Evolutionary conservation across 2,797 vertebrate genomes (phyloP).

Genomic region (Bradypodion ventrale): DNA sequence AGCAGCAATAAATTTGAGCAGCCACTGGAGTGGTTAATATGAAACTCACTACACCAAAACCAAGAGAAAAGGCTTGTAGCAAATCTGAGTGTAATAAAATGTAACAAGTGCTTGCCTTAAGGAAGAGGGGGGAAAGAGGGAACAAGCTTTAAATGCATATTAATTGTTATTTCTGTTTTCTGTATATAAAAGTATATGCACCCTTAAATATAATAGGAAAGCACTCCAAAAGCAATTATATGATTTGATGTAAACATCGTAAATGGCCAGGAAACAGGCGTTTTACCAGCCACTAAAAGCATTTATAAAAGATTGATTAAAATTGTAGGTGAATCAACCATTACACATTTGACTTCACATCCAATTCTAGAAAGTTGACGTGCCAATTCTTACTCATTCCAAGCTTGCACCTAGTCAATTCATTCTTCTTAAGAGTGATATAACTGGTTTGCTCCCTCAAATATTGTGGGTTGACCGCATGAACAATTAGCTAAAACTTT

Average conservation of each 20-base stretch:
- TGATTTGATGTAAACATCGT: conserved; percentile 44
- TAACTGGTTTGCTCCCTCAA: conserved; percentile 25
- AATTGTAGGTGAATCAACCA: conserved; percentile 50
- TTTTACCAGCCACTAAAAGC: conserved; percentile 58
- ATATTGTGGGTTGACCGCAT: no score
- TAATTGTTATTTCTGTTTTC: conserved; percentile 25
- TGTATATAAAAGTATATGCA: conserved; percentile 6
- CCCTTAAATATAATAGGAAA: conserved; percentile 15
- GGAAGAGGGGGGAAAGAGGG: not conserved
- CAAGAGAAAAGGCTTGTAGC: conserved; percentile 38
- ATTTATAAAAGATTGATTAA: conserved; percentile 53
- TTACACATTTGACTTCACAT: conserved; percentile 43
- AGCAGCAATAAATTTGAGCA: conserved; percentile 12
- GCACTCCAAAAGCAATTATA: conserved; percentile 33
- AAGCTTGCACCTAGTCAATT: conserved; percentile 48
- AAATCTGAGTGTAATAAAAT: conserved; percentile 39
- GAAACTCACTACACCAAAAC: conserved; percentile 56
- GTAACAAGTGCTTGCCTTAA: conserved; percentile 43
- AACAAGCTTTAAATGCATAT: conserved; percentile 16
- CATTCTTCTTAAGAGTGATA: conserved; percentile 38
- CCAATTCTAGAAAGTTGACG: conserved; percentile 42
- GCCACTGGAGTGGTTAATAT: conserved; percentile 42
- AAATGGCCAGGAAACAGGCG: conserved; percentile 35
- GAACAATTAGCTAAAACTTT: no score
- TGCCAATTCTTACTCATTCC: conserved; percentile 44